Conservation (phyloP, 2,888 invertebrate species). For the Ptycholaimellus sp. region DNA sequence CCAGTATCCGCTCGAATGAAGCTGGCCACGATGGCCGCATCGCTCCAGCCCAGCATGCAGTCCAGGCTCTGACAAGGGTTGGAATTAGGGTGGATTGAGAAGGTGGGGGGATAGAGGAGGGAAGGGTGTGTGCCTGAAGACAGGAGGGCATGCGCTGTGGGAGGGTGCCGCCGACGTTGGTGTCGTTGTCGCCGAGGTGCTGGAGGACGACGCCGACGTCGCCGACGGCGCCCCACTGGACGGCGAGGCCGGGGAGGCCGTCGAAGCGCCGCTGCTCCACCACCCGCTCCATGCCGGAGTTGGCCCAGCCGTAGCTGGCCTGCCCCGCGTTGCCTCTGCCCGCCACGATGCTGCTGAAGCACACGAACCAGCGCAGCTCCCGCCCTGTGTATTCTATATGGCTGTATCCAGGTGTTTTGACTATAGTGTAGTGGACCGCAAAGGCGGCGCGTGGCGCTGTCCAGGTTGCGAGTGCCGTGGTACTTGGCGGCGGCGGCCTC, state of each 20-base stretch:
- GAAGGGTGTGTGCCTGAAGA: slow-evolving; percentile 49
- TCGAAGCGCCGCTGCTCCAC: slow-evolving; percentile 60
- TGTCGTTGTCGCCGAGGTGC: slow-evolving; percentile 59
- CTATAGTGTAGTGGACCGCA: too few species aligned
- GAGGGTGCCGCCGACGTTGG: slow-evolving; percentile 74
- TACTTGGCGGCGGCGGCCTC: slow-evolving; percentile 69
- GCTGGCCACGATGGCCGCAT: slow-evolving; percentile 21
- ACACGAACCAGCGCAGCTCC: slow-evolving; percentile 43
- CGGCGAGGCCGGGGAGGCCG: slow-evolving; percentile 54
- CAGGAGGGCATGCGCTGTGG: slow-evolving; percentile 89
- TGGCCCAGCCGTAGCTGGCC: slow-evolving; percentile 83
- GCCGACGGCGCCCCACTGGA: slow-evolving; percentile 97
- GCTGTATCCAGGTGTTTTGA: too few species aligned
- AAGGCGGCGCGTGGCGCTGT: slow-evolving; percentile 47
- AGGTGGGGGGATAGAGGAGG: too few species aligned
- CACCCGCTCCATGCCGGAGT: slow-evolving; percentile 86
- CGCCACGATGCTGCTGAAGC: slow-evolving; percentile 83
- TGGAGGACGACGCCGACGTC: slow-evolving; percentile 66
- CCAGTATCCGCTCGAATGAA: slow-evolving; percentile 20
- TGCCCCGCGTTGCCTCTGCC: slow-evolving; percentile 90
- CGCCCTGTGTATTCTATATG: too few species aligned
- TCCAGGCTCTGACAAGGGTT: slow-evolving; percentile 68
- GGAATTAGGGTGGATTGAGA: too few species aligned
- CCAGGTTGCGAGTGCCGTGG: slow-evolving; percentile 54
- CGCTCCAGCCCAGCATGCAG: slow-evolving; percentile 72